Evolutionary conservation across 2,797 vertebrate species (phyloP), one percentile per base, ranked within the genome.

Genomic region (Moxostoma hubbsi): DNA sequence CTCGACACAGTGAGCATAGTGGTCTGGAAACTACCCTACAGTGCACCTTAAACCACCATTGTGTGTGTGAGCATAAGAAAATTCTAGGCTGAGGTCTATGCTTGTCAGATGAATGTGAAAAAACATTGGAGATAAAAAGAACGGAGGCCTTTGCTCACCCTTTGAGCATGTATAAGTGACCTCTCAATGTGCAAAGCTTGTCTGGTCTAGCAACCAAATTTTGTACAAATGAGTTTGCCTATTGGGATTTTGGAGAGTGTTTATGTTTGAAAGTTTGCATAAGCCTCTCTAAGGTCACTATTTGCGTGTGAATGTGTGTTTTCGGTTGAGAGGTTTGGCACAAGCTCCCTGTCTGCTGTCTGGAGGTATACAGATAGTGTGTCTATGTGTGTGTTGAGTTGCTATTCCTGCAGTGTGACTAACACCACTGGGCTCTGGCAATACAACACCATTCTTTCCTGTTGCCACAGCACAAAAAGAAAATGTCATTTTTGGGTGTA

Each of bases 351-450:
- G 57, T 69, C 75, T 70, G 24, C 47, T 77, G 66, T 77, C 66
- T 77, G 66, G 75, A 77, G 66, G 57, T 61, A 24, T 78, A 46
- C 11, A 54, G 12, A 13, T 54, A 5, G 43, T 66, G 13, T 16
- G 4, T 7, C 49, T 73, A 15, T 69, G 63, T 74, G 54, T 68
- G 36, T 73, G 78, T 59, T 12, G 53, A 54, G 50, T 24, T 81
- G 67, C 80, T 77, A 73, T 82, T 81, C 62, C 74, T 61, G 62
- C 54, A 49, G 69, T 57, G 36, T 72, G 75, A 73, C 75, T 53
- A 77, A 78, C 62, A 62, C 18, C 64, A 49, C 69, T 73, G 75
- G 80, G 63, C 13, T 68, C 74, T 82, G 69, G 75, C 75, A 66
- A 54, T n/a, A 72, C 36, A 13, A 18, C 63, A n/a, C 57, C 16